phyloP scores from a whole-genome alignment of 2,113 vertebrate species.

The Aphelocoma coerulescens region DNA sequence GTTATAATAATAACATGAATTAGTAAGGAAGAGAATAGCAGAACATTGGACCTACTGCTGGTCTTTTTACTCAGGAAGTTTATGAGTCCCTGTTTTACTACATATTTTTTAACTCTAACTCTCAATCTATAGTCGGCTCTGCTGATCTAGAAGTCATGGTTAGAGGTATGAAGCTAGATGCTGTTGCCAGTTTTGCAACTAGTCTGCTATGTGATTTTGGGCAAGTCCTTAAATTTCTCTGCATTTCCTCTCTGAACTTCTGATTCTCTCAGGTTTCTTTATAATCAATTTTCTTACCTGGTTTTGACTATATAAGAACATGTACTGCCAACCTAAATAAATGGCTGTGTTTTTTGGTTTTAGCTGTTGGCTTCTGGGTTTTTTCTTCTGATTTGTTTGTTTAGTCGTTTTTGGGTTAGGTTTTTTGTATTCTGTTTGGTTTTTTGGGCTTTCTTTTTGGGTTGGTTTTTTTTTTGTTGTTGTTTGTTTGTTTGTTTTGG shows the following conservation, averaged over 20 bases:
- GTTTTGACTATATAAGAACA: neutral
- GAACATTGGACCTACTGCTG: neutral
- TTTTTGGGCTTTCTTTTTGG: rapidly evolving
- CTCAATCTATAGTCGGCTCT: neutral
- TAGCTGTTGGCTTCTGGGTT: neutral
- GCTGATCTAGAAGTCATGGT: neutral
- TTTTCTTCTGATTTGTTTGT: neutral
- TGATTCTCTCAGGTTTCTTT: neutral
- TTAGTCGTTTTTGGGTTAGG: neutral
- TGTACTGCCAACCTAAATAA: neutral
- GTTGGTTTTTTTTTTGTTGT: rapidly evolving
- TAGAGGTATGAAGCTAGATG: neutral
- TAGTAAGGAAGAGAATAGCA: neutral
- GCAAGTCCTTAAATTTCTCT: neutral
- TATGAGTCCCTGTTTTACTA: neutral
- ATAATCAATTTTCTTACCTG: neutral
- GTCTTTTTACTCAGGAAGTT: neutral
- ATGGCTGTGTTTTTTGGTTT: rapidly evolving
- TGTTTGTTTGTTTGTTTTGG: rapidly evolving
- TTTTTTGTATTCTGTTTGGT: neutral
- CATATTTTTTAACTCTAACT: neutral
- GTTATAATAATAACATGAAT: neutral
- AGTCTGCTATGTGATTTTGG: neutral
- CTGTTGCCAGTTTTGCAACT: neutral
- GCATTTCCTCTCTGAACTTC: neutral